Evolutionary conservation across 2,113 vertebrate species (phyloP).

Genomic region (Engraulis encrasicolus): DNA sequence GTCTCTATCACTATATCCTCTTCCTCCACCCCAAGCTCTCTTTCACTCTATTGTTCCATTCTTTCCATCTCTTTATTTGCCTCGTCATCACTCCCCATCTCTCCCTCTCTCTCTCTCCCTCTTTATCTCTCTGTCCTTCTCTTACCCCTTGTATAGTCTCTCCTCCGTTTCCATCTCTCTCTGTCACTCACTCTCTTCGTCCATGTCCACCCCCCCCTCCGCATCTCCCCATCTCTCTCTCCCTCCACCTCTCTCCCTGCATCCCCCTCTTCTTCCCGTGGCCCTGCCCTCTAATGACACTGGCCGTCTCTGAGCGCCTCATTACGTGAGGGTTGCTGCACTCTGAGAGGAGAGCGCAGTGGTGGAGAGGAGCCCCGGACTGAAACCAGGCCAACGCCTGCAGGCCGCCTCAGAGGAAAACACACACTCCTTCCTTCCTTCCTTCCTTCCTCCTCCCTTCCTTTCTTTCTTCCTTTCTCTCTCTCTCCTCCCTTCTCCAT

Average conservation of each 20-base stretch:
- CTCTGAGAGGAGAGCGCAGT: not conserved
- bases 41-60: not conserved
- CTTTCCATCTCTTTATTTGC: too few species aligned
- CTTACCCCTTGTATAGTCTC: too few species aligned
- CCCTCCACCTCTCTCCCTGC: not conserved
- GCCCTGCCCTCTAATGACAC: conserved; percentile 16
- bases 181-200: not conserved
- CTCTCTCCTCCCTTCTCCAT: not conserved
- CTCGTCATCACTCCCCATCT: not conserved
- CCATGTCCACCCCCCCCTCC: not conserved
- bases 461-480: too few species aligned
- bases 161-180: too few species aligned
- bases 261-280: not conserved
- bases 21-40: too few species aligned
- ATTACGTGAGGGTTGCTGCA: conserved; percentile 17
- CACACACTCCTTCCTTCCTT: too few species aligned
- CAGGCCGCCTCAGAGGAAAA: conserved; percentile 2
- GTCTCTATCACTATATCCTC: not conserved
- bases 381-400: conserved; percentile 5
- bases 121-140: not conserved
- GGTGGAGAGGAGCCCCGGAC: not conserved
- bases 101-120: not conserved
- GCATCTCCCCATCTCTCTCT: too few species aligned
- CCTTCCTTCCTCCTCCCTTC: too few species aligned
- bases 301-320: conserved; percentile 10